Evolutionary conservation across 2,888 invertebrate species (phyloP), one percentile per base, ranked within the genome.

Genomic region (Notocelia uddmanniana): DNA sequence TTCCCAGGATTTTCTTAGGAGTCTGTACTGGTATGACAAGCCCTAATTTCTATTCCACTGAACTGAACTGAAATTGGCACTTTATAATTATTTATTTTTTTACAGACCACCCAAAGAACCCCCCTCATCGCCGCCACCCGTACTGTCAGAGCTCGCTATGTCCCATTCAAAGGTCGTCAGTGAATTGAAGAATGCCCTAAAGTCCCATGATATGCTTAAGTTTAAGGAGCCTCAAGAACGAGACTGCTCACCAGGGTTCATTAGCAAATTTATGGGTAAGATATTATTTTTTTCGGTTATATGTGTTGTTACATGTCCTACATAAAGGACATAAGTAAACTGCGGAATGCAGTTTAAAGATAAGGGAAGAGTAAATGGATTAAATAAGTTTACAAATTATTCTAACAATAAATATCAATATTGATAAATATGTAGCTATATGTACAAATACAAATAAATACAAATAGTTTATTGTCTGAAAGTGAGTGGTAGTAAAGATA

Each of bases 91-190:
- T n/a, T n/a, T n/a, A n/a, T n/a, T n/a, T n/a, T 52, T 23, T 19
- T 9, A 13, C 21, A 71, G 91, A n/a, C 76, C 76, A 0, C 79
- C 80, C 0, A 91, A 89, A 63, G 87, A 89, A 0, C 79, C 80
- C 48, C 84, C 86, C 0, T 80, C 83, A 0, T 89, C 91, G 0
- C 89, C 91, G 0, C 87, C 87, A 0, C 92, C 90, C 0, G 80
- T 89, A 0, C 84, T 91, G 84, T 86, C 90, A 0, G 94, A 94
- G 73, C 76, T 94, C 0, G 94, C 89, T 0, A 69, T 94, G 23
- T 93, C 94, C 0, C 94, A 94, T 75, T 94, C 93, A 0, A 93
- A 93, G 83, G 94, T 94, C 0, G 93, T 94, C 0, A 89, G 89
- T 0, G 94, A 94, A 74, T 68, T 94, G 64, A 94, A 94, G 73